These are phyloP conservation scores for Schizaphis graminum DNA, from an alignment of 2,888 invertebrate genomes.

Conservation along the genomic window DNA sequence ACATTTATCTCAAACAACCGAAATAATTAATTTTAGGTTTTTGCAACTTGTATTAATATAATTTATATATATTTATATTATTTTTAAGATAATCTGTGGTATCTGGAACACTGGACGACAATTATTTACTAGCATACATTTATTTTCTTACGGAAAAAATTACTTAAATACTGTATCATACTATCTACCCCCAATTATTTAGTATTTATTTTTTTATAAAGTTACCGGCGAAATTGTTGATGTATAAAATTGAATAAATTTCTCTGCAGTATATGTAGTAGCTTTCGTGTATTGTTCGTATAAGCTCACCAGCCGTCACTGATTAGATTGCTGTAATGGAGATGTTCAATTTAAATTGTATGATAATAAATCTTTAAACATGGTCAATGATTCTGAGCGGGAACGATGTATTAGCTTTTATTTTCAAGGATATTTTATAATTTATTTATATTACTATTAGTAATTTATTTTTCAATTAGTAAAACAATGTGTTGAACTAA, in stretches of 20 bases:
- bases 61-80: neutral
- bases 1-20: neutral
- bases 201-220: neutral
- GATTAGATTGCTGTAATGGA: neutral
- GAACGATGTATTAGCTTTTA: neutral
- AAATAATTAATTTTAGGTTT: constrained; percentile 23
- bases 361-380: neutral
- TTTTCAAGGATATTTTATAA: neutral
- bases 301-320: neutral
- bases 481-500: neutral
- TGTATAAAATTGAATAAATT: neutral
- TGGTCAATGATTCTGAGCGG: neutral
- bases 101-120: neutral
- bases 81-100: neutral
- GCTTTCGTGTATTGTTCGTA: no score
- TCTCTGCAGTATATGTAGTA: no score
- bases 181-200: neutral
- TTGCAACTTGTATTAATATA: neutral
- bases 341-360: neutral
- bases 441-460: neutral
- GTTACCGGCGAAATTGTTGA: neutral
- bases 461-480: neutral
- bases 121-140: neutral
- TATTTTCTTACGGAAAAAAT: neutral
- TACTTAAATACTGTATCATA: neutral